A percentile compares a stretch with the other conserved stretches of the same genome.
Conservation (phyloP, 2,888 invertebrate species). For the Nephrotoma guestfalica region DNA sequence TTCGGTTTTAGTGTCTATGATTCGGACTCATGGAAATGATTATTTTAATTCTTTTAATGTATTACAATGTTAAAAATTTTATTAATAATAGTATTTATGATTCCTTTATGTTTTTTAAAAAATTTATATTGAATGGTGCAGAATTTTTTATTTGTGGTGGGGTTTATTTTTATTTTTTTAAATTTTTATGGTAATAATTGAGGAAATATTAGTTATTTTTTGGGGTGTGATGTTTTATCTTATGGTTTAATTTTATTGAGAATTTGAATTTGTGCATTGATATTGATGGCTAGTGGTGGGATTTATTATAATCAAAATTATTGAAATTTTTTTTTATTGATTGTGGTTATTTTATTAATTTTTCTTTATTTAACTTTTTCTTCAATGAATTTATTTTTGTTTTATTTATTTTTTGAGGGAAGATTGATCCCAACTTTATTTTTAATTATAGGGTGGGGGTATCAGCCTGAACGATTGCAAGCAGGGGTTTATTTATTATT, state of each 20-base stretch:
- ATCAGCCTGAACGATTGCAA: slow-evolving; percentile 51
- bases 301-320: slow-evolving; percentile 35
- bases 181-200: slow-evolving; percentile 27
- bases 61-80: slow-evolving; percentile 44
- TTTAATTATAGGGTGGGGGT: slow-evolving; percentile 52
- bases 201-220: slow-evolving; percentile 32
- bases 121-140: slow-evolving; percentile 40
- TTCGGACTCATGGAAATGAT: slow-evolving; percentile 48
- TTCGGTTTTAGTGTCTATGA: slow-evolving; percentile 44
- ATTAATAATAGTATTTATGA: slow-evolving; percentile 34
- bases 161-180: slow-evolving; percentile 36
- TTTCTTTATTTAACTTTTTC: slow-evolving; percentile 43
- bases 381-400: slow-evolving; percentile 41
- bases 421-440: slow-evolving; percentile 51
- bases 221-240: slow-evolving; percentile 38
- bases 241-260: slow-evolving; percentile 39
- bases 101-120: slow-evolving; percentile 36
- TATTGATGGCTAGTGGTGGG: slow-evolving; percentile 39
- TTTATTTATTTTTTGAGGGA: slow-evolving; percentile 58
- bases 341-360: slow-evolving; percentile 38
- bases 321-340: slow-evolving; percentile 37
- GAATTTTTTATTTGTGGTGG: slow-evolving; percentile 35
- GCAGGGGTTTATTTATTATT: slow-evolving; percentile 52
- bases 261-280: slow-evolving; percentile 44
- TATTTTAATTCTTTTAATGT: slow-evolving; percentile 43